phyloP scores from a whole-genome alignment of 2,113 vertebrate genomes.

The Pionites leucogaster region DNA sequence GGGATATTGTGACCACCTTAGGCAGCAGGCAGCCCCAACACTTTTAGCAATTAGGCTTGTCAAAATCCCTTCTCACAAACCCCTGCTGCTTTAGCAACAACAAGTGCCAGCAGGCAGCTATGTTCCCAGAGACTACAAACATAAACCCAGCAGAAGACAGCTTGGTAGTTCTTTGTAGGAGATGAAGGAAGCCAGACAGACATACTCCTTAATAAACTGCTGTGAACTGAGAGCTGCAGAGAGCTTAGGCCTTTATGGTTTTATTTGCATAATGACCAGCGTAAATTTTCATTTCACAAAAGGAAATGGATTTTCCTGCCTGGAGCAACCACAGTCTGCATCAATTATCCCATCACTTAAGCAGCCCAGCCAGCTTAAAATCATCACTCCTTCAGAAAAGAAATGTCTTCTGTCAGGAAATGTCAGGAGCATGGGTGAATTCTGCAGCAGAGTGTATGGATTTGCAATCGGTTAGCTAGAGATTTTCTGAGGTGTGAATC shows the following conservation, averaged over 20 bases:
- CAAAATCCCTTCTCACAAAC: not conserved
- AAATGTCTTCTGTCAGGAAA: not conserved
- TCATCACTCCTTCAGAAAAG: not conserved
- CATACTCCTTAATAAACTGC: conserved; percentile 4
- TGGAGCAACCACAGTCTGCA: not conserved
- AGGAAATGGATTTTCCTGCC: conserved; percentile 6
- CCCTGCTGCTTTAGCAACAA: conserved; percentile 3
- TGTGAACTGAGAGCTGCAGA: not conserved
- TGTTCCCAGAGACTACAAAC: not conserved
- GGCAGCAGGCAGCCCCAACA: conserved; percentile 10
- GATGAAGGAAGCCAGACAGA: not conserved
- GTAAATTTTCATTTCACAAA: not conserved
- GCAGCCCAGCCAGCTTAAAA: not conserved
- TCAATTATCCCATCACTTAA: not conserved
- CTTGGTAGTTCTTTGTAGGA: not conserved
- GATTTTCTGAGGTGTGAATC: not conserved
- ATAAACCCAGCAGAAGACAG: conserved; percentile 35
- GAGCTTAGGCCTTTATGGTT: not conserved
- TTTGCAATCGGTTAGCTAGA: not conserved
- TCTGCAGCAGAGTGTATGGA: not conserved
- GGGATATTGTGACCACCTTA: not conserved
- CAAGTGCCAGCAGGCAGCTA: conserved; percentile 14
- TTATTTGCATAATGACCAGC: conserved; percentile 35
- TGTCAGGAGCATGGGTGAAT: not conserved
- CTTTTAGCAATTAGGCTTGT: conserved; percentile 19